phyloP scores from a whole-genome alignment of 92 coral and sea anemone species.

The Scolanthus callimorphus region DNA sequence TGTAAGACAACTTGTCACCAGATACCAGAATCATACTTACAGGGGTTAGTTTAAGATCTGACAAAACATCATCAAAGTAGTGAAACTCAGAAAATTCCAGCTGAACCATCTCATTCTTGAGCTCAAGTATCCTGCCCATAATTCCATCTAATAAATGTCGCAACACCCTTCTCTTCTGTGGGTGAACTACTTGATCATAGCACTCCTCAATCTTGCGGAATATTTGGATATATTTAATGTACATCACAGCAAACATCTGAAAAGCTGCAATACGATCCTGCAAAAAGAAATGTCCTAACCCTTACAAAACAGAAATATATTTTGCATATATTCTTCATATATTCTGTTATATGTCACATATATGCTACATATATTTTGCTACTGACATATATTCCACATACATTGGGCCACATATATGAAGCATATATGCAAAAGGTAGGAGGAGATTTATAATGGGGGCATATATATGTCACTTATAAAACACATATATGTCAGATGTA shows the following conservation, averaged over 20 bases:
- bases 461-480: no score
- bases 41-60: conserved; percentile 97
- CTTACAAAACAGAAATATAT: neutral
- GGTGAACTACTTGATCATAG: conserved; percentile 98
- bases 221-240: conserved; percentile 92
- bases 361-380: no score
- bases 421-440: no score
- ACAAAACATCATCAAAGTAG: conserved; percentile 95
- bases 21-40: conserved; percentile 66
- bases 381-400: no score
- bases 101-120: conserved; percentile 95
- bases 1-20: no score
- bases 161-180: conserved; percentile 91
- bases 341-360: no score
- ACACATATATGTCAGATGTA: no score
- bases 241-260: conserved; percentile 98
- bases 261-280: conserved; percentile 98
- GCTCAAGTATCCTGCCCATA: conserved; percentile 95
- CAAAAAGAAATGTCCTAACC: neutral
- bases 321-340: neutral
- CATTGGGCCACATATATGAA: no score
- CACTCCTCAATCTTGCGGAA: conserved; percentile 96
- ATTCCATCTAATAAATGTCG: conserved; percentile 97
- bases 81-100: conserved; percentile 94
- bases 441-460: no score